These are phyloP conservation scores for Poecilia gillii DNA, from an alignment of 2,797 vertebrate species.

Conservation along the genomic window DNA sequence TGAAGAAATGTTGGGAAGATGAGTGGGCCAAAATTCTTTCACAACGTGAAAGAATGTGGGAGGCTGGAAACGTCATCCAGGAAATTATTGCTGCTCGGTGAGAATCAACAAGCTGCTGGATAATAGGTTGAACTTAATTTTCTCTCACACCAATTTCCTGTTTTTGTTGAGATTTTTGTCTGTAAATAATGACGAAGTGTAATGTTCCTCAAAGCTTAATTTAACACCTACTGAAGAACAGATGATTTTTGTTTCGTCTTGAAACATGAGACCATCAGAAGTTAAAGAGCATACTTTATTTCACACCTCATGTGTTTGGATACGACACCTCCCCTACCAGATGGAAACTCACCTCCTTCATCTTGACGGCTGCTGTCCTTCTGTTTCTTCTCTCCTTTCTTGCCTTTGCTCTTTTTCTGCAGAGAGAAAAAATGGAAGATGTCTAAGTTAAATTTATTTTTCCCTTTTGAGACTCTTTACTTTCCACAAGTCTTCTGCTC, in stretches of 20 bases:
- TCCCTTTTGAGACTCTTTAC: background rate
- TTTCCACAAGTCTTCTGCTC: background rate
- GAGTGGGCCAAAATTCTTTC: background rate
- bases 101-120: background rate
- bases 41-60: background rate
- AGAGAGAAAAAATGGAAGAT: conserved; percentile 3
- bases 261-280: background rate
- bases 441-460: background rate
- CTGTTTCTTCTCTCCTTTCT: conserved; percentile 65
- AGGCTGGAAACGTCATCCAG: background rate
- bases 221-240: background rate
- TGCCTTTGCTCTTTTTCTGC: conserved; percentile 79
- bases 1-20: background rate
- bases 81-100: background rate
- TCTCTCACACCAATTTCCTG: background rate
- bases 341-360: conserved; percentile 64
- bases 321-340: background rate
- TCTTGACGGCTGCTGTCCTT: conserved; percentile 47
- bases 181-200: background rate
- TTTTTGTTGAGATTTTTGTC: background rate
- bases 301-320: background rate
- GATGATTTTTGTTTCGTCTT: background rate
- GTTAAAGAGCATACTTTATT: conserved; percentile 1
- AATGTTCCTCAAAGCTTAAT: background rate
- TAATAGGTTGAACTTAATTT: background rate